These are phyloP conservation scores for Ictalurus furcatus DNA, from an alignment of 2,113 vertebrate species.

Conservation along the genomic window DNA sequence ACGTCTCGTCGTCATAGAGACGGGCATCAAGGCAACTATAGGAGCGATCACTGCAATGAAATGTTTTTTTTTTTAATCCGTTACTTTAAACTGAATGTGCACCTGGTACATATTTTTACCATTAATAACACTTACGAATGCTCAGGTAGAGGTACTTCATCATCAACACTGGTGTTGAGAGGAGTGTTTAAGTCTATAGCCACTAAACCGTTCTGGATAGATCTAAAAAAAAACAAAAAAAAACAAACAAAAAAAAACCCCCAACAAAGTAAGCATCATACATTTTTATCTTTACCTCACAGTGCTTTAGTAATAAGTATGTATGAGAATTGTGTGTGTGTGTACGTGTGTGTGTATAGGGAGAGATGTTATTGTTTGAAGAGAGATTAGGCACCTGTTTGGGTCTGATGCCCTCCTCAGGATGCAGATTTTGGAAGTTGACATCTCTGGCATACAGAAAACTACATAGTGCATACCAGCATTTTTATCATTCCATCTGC, in stretches of 20 bases:
- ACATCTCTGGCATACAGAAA: conserved; percentile 88
- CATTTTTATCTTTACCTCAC: background rate
- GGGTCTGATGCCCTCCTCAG: conserved; percentile 86
- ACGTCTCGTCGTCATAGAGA: conserved; percentile 92
- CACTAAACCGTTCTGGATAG: conserved; percentile 76
- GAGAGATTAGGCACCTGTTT: conserved; percentile 68
- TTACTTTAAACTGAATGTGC: background rate
- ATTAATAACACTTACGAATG: conserved; percentile 72
- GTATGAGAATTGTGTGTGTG: background rate
- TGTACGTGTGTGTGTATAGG: background rate
- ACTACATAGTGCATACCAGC: conserved; percentile 86
- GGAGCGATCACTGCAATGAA: conserved; percentile 52
- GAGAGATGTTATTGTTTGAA: background rate
- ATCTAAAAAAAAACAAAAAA: conserved; percentile 66
- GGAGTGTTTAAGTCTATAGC: conserved; percentile 81
- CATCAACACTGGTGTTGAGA: conserved; percentile 75
- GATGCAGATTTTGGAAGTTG: conserved; percentile 82
- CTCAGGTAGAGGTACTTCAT: conserved; percentile 64
- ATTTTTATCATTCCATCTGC: conserved; percentile 93
- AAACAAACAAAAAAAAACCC: background rate
- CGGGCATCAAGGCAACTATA: conserved; percentile 89
- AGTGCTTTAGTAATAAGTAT: background rate
- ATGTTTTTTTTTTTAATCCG: no score
- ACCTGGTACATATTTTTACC: background rate
- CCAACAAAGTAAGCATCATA: background rate